Conservation (phyloP, 1,140 invertebrate genomes). For the Cepaea nemoralis region DNA sequence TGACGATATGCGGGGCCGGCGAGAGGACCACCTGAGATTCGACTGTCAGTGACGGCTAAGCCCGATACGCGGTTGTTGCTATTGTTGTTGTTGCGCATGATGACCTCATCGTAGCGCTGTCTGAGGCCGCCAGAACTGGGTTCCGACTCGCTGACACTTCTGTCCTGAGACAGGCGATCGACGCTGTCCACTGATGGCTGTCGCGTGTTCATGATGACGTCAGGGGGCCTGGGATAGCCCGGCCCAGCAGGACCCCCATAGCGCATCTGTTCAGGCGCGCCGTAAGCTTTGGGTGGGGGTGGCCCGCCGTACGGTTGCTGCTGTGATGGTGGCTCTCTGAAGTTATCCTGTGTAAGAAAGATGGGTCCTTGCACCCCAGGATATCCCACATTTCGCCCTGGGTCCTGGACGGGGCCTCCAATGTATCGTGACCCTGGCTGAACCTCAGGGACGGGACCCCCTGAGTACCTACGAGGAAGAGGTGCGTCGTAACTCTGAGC, state of each 20-base stretch:
- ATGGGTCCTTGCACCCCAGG: background rate
- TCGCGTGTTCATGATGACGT: slow-evolving; percentile 13
- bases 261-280: background rate
- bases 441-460: background rate
- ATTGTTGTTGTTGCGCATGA: slow-evolving; percentile 1
- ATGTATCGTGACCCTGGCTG: background rate
- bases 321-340: background rate
- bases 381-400: background rate
- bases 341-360: slow-evolving; percentile 30
- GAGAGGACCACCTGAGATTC: slow-evolving; percentile 8
- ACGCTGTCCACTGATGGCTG: slow-evolving; percentile 41
- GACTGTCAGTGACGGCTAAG: slow-evolving; percentile 7
- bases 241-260: background rate
- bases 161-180: background rate
- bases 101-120: background rate
- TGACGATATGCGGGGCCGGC: background rate
- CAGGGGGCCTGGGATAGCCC: background rate
- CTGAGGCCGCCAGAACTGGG: background rate
- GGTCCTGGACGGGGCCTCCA: background rate
- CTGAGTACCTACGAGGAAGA: background rate
- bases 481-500: background rate
- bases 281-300: background rate
- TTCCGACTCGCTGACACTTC: slow-evolving; percentile 12
- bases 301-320: background rate
- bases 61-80: slow-evolving; percentile 12